Percentiles rank a stretch among this genome's conserved stretches.
These are phyloP conservation scores for Crossocerus cetratus DNA, from an alignment of 2,888 invertebrate genomes.

Conservation along the genomic window DNA sequence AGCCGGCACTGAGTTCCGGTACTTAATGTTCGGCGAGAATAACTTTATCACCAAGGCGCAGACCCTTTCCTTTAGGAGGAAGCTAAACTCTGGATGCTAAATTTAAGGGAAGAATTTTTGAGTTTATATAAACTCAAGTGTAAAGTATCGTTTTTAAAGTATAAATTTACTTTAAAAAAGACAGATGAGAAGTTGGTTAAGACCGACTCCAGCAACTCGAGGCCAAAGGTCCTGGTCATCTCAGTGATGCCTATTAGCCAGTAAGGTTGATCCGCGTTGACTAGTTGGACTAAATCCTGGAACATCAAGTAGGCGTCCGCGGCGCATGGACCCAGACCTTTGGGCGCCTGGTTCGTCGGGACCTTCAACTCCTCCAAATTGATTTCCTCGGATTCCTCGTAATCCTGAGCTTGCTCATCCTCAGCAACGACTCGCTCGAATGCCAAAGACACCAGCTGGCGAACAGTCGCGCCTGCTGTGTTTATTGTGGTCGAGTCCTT, in stretches of 20 bases:
- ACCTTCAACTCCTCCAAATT: constrained; percentile 89
- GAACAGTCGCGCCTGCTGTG: constrained; percentile 97
- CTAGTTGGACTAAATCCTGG: constrained; percentile 97
- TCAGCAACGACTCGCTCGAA: constrained; percentile 91
- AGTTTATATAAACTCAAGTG: not conserved
- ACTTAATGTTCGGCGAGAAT: constrained; percentile 99
- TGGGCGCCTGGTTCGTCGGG: constrained; percentile 87
- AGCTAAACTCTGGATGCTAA: constrained; percentile 95
- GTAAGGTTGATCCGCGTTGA: constrained; percentile 96
- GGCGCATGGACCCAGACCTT: constrained; percentile 91
- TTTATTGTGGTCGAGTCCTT: constrained; percentile 97
- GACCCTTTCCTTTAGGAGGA: constrained; percentile 96
- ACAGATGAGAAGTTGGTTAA: constrained; percentile 91
- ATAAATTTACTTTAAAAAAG: constrained; percentile 85
- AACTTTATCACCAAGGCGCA: constrained; percentile 98
- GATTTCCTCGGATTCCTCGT: constrained; percentile 76
- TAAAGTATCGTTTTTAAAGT: no score
- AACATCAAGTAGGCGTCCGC: constrained; percentile 96
- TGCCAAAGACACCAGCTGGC: constrained; percentile 95
- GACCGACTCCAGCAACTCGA: constrained; percentile 96
- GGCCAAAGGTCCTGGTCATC: constrained; percentile 97
- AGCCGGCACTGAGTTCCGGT: constrained; percentile 82
- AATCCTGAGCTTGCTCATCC: constrained; percentile 79
- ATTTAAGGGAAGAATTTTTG: constrained; percentile 46
- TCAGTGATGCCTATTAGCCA: constrained; percentile 98